Conservation (phyloP, 2,888 invertebrate genomes). For the Malachius bipustulatus region DNA sequence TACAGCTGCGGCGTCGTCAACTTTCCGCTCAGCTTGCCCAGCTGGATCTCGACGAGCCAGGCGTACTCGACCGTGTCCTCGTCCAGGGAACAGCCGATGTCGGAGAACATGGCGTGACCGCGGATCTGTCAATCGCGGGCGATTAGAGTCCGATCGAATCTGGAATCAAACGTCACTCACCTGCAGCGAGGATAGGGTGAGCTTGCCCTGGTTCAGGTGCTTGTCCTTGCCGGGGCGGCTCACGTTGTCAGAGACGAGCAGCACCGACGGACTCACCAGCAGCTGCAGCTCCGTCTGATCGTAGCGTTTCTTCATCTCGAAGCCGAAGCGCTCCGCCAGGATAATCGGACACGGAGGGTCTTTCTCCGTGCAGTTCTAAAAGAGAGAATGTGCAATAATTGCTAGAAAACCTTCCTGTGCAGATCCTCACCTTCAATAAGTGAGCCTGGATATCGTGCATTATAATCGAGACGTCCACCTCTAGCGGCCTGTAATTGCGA, state of each 20-base stretch:
- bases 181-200: conserved; percentile 75
- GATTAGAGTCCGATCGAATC: conserved; percentile 3
- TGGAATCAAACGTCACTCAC: conserved; percentile 34
- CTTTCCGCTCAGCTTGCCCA: conserved; percentile 88
- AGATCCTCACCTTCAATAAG: conserved; percentile 57
- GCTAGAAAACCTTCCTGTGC: background rate
- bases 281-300: conserved; percentile 87
- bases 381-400: too few relatives aligned
- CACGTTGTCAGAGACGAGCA: conserved; percentile 64
- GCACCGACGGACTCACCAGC: conserved; percentile 74
- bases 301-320: conserved; percentile 94
- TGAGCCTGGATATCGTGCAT: conserved; percentile 95
- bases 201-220: conserved; percentile 71
- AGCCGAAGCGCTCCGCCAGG: conserved; percentile 80
- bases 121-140: conserved; percentile 47
- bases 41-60: conserved; percentile 90
- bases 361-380: conserved; percentile 77
- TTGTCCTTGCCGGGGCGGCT: conserved; percentile 55
- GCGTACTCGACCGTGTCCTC: conserved; percentile 95
- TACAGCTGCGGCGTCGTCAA: conserved; percentile 81
- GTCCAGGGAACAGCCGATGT: conserved; percentile 76
- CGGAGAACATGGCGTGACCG: conserved; percentile 95
- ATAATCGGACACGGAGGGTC: conserved; percentile 88
- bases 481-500: conserved; percentile 75
- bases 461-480: conserved; percentile 84